Conservation (phyloP, 2,113 vertebrate genomes). For the Myodes glareolus region DNA sequence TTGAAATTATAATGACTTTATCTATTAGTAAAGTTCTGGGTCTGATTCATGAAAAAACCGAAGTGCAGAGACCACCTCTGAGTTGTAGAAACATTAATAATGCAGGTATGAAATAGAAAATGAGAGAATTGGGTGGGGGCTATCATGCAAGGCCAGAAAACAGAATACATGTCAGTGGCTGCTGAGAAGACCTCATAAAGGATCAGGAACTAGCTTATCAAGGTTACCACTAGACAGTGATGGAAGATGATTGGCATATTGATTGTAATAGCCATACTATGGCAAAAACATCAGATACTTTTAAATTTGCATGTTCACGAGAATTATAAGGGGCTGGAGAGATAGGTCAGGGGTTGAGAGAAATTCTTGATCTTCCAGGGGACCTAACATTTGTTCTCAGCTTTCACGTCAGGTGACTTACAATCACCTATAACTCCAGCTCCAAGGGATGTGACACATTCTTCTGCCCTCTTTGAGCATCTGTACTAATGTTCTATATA, state of each 20-base stretch:
- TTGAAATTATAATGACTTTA: neutral
- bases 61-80: neutral
- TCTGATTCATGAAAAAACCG: neutral
- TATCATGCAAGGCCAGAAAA: neutral
- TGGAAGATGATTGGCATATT: neutral
- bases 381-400: neutral
- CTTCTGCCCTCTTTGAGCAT: neutral
- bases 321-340: neutral
- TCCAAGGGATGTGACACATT: neutral
- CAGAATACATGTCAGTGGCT: neutral
- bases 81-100: neutral
- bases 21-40: neutral
- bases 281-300: neutral
- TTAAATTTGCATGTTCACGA: neutral
- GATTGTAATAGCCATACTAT: neutral
- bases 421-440: neutral
- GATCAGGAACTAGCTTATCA: neutral
- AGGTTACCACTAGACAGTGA: neutral
- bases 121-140: too few relatives aligned
- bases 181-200: neutral
- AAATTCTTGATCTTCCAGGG: neutral
- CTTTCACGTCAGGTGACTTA: neutral
- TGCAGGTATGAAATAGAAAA: neutral
- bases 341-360: neutral
- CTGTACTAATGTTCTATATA: neutral